Percentiles rank a stretch among this genome's conserved stretches.
Conservation (phyloP, 2,797 vertebrate genomes). For the Acanthiza pusilla region DNA sequence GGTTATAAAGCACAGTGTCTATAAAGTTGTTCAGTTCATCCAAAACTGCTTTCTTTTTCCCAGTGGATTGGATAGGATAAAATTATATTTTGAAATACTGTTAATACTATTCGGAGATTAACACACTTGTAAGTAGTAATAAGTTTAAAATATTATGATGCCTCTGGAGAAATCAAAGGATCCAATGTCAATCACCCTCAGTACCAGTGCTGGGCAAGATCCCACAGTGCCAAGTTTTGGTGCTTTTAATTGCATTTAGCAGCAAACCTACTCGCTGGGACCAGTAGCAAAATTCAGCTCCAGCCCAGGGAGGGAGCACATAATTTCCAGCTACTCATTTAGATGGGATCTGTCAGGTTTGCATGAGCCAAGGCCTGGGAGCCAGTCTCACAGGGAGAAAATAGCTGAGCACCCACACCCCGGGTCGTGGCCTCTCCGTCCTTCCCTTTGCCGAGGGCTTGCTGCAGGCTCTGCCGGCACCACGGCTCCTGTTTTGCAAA, state of each 20-base stretch:
- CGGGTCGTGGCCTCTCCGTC: neutral
- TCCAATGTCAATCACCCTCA: neutral
- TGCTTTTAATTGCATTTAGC: neutral
- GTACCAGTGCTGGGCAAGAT: neutral
- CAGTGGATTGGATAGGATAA: neutral
- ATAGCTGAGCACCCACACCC: neutral
- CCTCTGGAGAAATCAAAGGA: conserved; percentile 53
- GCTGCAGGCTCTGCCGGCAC: neutral
- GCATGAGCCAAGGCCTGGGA: conserved; percentile 12
- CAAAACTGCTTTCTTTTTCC: neutral
- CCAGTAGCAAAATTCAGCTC: neutral
- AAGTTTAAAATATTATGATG: conserved; percentile 23
- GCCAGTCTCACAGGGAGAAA: conserved; percentile 15
- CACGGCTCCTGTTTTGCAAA: neutral
- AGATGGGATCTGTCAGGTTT: neutral
- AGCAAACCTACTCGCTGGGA: neutral
- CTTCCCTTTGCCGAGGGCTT: neutral
- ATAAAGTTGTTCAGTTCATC: conserved; percentile 36
- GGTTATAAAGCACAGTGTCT: conserved; percentile 31
- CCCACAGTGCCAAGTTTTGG: neutral
- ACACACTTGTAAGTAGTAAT: conserved; percentile 45
- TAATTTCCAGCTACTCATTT: neutral
- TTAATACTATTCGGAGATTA: conserved; percentile 36
- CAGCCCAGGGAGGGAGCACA: neutral
- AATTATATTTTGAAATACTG: conserved; percentile 53